Evolutionary conservation across 2,113 vertebrate species (phyloP).

Genomic region (Psittacara wagleri): DNA sequence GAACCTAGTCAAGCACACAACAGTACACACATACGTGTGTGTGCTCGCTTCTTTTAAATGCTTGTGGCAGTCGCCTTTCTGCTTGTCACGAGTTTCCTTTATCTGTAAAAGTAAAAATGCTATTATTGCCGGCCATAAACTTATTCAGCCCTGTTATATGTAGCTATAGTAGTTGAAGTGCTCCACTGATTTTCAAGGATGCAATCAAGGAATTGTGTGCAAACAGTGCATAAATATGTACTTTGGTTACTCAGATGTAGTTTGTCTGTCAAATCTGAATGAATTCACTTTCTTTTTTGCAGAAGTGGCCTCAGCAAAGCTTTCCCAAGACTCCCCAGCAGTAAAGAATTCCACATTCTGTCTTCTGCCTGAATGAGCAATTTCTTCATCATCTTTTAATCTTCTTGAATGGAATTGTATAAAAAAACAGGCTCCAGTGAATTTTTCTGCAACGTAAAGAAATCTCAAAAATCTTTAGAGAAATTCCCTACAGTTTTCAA

Average conservation of each 20-base stretch:
- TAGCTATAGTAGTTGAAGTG: background rate
- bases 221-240: background rate
- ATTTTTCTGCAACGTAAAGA: background rate
- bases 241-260: background rate
- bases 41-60: background rate
- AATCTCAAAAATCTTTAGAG: background rate
- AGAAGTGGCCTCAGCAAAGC: background rate
- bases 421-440: background rate
- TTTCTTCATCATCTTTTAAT: background rate
- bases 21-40: accelerated
- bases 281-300: background rate
- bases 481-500: background rate
- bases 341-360: background rate
- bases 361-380: background rate
- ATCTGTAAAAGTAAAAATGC: slow-evolving; percentile 17
- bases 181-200: slow-evolving; percentile 17
- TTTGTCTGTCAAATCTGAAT: background rate
- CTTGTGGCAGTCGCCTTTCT: background rate
- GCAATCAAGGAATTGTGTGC: background rate
- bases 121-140: background rate
- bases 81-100: background rate
- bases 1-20: background rate
- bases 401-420: background rate
- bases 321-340: background rate
- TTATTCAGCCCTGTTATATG: slow-evolving; percentile 20